These are phyloP conservation scores for Heteromormyrus szaboi DNA, from an alignment of 2,797 vertebrate genomes.

Conservation along the genomic window DNA sequence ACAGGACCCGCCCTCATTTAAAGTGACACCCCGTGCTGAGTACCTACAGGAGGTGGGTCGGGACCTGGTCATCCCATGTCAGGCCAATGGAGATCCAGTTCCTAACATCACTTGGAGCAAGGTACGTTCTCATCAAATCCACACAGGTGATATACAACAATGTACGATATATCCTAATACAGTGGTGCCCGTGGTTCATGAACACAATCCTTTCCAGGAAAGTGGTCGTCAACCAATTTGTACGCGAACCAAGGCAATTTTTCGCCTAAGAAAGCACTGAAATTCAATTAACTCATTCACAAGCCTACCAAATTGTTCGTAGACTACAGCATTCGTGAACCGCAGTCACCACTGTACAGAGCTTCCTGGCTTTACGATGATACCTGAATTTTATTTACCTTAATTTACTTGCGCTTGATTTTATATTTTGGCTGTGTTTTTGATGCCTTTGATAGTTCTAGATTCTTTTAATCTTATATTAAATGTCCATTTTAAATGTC, in stretches of 20 bases:
- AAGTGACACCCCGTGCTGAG: slow-evolving; percentile 68
- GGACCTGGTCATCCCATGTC: slow-evolving; percentile 78
- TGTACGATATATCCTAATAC: neutral
- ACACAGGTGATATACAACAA: neutral
- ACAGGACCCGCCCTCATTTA: slow-evolving; percentile 81
- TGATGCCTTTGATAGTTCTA: neutral
- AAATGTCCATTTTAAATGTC: neutral
- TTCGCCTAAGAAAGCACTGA: neutral
- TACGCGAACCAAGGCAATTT: neutral
- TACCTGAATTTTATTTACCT: neutral
- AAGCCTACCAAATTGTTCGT: neutral
- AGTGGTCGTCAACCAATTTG: neutral
- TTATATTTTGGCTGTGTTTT: neutral
- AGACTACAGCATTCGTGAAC: neutral
- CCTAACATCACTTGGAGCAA: slow-evolving; percentile 82
- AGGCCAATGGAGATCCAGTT: slow-evolving; percentile 71
- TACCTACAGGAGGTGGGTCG: slow-evolving; percentile 92
- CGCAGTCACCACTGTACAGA: neutral
- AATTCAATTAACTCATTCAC: neutral
- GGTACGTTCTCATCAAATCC: slow-evolving; percentile 53
- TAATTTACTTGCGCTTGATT: neutral
- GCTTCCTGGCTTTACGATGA: neutral
- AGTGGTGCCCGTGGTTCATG: neutral
- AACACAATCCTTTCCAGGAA: neutral
- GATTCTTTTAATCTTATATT: neutral